Evolutionary conservation across 1,140 invertebrate genomes (phyloP).

Genomic region (Meloidogyne floridensis): DNA sequence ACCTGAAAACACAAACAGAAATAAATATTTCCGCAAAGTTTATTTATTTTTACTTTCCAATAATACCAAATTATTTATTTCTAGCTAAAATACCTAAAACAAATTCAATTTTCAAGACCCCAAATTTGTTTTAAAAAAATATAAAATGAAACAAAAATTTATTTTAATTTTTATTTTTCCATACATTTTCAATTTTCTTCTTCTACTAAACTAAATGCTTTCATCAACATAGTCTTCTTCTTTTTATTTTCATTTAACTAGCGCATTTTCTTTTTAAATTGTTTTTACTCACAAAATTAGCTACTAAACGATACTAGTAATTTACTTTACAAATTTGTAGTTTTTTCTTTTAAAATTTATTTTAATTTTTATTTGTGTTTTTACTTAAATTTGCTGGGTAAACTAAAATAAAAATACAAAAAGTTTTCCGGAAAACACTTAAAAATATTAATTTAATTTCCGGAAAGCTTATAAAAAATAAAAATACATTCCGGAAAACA

Average conservation of each 20-base stretch:
- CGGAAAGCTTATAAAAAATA: no score
- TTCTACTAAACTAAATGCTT: no score
- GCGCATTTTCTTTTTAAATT: slow-evolving; percentile 3
- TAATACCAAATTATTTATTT: no score
- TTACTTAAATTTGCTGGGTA: no score
- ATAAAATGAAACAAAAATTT: slow-evolving; percentile 3
- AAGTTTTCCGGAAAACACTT: no score
- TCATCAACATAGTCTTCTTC: not conserved
- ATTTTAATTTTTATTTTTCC: not conserved
- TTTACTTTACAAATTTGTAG: not conserved
- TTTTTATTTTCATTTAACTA: slow-evolving; percentile 6
- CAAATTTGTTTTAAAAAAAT: not conserved
- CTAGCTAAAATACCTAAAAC: not conserved
- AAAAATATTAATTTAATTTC: no score
- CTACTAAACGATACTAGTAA: not conserved
- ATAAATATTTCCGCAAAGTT: no score
- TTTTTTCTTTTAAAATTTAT: not conserved
- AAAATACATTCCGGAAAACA: no score
- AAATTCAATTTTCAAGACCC: not conserved
- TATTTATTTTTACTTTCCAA: not conserved
- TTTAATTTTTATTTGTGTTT: not conserved
- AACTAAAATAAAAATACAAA: no score
- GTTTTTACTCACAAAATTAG: slow-evolving; percentile 11
- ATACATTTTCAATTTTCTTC: not conserved
- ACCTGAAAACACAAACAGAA: not conserved